Conservation (phyloP, 2,888 invertebrate species). For the Ectemnius lituratus region DNA sequence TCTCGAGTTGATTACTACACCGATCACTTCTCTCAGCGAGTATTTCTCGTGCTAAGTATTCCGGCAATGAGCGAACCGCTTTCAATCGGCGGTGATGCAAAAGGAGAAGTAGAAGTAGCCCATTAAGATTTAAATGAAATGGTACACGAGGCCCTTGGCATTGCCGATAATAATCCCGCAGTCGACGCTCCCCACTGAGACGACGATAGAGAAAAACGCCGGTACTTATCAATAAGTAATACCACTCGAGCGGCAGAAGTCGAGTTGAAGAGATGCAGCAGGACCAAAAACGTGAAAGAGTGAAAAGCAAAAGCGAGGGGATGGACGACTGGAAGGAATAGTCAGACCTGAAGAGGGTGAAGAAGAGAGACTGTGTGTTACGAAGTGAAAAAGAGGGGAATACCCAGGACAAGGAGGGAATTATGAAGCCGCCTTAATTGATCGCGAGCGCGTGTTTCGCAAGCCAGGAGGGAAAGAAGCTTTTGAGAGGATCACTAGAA, state of each 20-base stretch:
- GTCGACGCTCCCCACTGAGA: background rate
- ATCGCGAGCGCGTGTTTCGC: constrained; percentile 41
- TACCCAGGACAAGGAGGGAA: constrained; percentile 34
- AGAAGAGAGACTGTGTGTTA: no score
- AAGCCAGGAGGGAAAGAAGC: constrained; percentile 26
- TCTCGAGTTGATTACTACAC: no score
- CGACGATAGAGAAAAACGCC: constrained; percentile 1
- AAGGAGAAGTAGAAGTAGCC: constrained; percentile 11
- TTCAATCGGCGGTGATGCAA: constrained; percentile 2
- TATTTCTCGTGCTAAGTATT: background rate
- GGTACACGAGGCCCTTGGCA: background rate
- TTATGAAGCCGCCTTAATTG: constrained; percentile 57
- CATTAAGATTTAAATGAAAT: constrained; percentile 10
- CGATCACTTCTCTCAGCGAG: no score
- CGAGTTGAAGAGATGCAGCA: constrained; percentile 3
- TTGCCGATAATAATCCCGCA: background rate
- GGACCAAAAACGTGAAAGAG: background rate
- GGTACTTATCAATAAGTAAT: constrained; percentile 5
- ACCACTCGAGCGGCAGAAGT: constrained; percentile 2
- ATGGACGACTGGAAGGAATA: background rate
- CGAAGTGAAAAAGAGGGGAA: background rate
- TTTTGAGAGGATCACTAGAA: constrained; percentile 7
- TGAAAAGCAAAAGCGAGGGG: constrained; percentile 1
- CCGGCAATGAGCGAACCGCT: background rate
- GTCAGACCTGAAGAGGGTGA: no score